A percentile compares a stretch with the other conserved stretches of the same genome.
phyloP scores from a whole-genome alignment of 2,888 invertebrate genomes.

The Theretra japonica region DNA sequence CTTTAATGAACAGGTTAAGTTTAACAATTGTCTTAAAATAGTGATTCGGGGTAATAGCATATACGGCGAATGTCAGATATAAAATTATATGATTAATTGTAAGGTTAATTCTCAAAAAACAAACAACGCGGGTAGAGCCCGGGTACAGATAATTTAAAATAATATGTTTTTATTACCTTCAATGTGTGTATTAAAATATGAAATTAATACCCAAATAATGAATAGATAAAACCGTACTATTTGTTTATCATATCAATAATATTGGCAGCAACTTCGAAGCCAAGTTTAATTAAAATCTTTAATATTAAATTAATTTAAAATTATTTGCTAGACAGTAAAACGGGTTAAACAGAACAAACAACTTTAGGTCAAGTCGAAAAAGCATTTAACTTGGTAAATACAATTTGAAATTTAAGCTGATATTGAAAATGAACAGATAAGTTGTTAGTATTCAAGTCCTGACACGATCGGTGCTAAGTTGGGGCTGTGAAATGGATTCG shows the following conservation, averaged over 20 bases:
- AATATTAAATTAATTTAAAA: too few relatives aligned
- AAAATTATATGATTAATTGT: not conserved
- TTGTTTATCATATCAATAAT: not conserved
- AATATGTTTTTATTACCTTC: too few relatives aligned
- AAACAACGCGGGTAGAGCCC: too few relatives aligned
- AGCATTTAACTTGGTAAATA: not conserved
- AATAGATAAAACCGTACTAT: not conserved
- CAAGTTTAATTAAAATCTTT: too few relatives aligned
- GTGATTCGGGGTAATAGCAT: not conserved
- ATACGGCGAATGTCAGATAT: not conserved
- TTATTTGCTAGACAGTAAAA: too few relatives aligned
- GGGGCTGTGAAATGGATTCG: not conserved
- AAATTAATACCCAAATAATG: not conserved
- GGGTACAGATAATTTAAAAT: too few relatives aligned
- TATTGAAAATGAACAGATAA: not conserved
- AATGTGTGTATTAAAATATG: too few relatives aligned
- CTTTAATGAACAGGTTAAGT: not conserved
- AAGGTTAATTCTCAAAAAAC: not conserved
- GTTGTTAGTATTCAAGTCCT: slow-evolving; percentile 4
- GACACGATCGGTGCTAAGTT: slow-evolving; percentile 8
- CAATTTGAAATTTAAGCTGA: not conserved
- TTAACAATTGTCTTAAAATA: not conserved
- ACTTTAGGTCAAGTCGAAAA: not conserved
- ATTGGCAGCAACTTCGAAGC: not conserved
- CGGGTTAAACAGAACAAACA: not conserved